Evolutionary conservation across 2,888 invertebrate genomes (phyloP), one percentile per base, ranked within the genome.

Genomic region (Drosophila aldrichi): DNA sequence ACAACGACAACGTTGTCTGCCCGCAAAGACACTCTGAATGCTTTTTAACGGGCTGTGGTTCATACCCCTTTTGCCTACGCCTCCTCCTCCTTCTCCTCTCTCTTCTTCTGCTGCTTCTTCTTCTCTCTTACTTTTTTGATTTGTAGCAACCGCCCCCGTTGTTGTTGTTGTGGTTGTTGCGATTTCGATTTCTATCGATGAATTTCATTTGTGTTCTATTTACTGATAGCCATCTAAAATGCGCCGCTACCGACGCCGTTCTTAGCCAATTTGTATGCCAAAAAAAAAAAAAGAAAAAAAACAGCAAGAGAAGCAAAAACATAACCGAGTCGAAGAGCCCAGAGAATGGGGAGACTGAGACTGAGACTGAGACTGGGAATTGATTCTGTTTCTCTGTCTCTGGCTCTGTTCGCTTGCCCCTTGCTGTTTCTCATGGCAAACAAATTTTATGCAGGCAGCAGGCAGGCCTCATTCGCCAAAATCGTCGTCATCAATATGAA

Each of bases 111-210:
- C n/a, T 3, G n/a, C 16, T 16, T 7, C 16, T 5, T 1, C 12
- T 12, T 22, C n/a, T 6, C 29, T 38, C 22, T 38, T 46, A 44
- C 49, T 69, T 52, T 79, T 67, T 77, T 62, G 75, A 70, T 74
- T 74, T 79, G 62, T 40, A 46, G 63, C 46, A 68, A 61, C 60
- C 74, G 79, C 76, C 76, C 76, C 68, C 68, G 70, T 65, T 71
- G 58, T 41, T 48, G 60, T 41, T 46, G 46, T 4, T 46, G 43
- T 52, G 58, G 71, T 59, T 69, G 77, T 66, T 74, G 63, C 82
- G 89, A 87, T 89, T 81, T 90, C 91, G 90, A 91, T 91, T 90
- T 88, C 91, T 87, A 91, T 91, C 91, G 91, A 87, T 88, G 91
- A 81, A 90, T 87, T 90, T 91, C 82, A 89, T 91, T 90, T 90